Conservation (phyloP, 2,113 vertebrate genomes). For the Bambusicola thoracicus region DNA sequence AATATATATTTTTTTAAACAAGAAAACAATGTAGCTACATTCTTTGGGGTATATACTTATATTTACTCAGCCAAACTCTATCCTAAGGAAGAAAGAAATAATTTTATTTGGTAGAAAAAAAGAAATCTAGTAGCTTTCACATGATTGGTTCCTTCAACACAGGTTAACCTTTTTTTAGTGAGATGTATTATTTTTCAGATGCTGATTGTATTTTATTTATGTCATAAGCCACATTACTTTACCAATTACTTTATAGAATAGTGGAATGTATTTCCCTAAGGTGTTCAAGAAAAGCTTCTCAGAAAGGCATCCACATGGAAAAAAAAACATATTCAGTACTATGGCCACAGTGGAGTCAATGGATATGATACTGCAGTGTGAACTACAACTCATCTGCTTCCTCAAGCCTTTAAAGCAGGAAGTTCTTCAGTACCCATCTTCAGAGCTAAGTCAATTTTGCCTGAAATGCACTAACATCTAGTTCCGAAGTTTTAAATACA, state of each 20-base stretch:
- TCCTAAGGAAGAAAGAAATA: neutral
- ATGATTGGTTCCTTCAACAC: neutral
- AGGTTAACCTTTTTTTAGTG: constrained; percentile 27
- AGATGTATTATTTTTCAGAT: constrained; percentile 34
- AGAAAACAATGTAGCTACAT: neutral
- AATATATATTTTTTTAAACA: neutral
- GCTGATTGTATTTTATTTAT: neutral
- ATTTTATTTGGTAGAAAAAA: neutral
- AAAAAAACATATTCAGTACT: neutral
- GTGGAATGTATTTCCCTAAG: neutral
- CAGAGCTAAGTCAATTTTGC: neutral
- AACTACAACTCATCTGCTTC: neutral
- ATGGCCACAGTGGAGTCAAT: neutral
- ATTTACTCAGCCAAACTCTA: neutral
- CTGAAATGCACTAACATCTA: neutral
- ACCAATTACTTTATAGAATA: neutral
- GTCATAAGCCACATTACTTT: constrained; percentile 21
- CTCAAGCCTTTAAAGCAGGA: neutral
- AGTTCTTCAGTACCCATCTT: neutral
- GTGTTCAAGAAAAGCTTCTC: constrained; percentile 24
- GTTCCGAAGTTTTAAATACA: neutral
- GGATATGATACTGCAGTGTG: neutral
- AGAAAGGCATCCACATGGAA: neutral
- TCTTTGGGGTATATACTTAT: neutral
- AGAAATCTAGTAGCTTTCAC: neutral